Evolutionary conservation across 2,888 invertebrate species (phyloP), one percentile per base, ranked within the genome.

Genomic region (Nomada fucata): DNA sequence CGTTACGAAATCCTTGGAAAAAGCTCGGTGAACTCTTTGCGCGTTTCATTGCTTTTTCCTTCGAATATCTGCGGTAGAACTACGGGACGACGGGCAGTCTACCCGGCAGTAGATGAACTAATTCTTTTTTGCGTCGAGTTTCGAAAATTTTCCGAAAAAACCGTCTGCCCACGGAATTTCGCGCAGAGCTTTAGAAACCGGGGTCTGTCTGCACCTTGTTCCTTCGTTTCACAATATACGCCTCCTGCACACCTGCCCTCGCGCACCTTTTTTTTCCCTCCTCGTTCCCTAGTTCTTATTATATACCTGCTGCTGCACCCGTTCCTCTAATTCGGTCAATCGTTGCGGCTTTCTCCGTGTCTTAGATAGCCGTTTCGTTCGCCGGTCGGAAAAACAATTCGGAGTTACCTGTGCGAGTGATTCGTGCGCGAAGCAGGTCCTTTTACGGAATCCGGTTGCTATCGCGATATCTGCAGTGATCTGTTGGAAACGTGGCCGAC

Each of bases 1-100:
- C 61, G 64, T 82, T 82, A 82, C 26, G 26, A 67, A 15, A 63
- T 82, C 75, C 75, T 61, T 65, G 72, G 44, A 70, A 70, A 64
- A 80, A 64, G 55, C 15, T 26, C 63, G 50, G 26, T 20, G 50
- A 20, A 63, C 63, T 9, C 13, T 1, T n/a, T 59, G 44, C 47
- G 60, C 23, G 15, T 53, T 15, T 11, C 23, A 3, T 57, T 42
- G 60, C 50, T 29, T 57, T 29, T 50, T 50, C 36, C 52, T 57
- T 20, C 44, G 7, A 36, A 36, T 36, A 7, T 36, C 7, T 36
- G 1, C 36, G 5, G 7, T 7, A 36, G 36, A 36, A 36, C 36
- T 7, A 36, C 36, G 36, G 36, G 36, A 36, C 5, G 36, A 36
- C 36, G 36, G 36, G 29, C 0, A 36, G 36, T 7, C 36, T 36